Evolutionary conservation across 2,797 vertebrate genomes (phyloP).

Genomic region (Xenentodon cancila): DNA sequence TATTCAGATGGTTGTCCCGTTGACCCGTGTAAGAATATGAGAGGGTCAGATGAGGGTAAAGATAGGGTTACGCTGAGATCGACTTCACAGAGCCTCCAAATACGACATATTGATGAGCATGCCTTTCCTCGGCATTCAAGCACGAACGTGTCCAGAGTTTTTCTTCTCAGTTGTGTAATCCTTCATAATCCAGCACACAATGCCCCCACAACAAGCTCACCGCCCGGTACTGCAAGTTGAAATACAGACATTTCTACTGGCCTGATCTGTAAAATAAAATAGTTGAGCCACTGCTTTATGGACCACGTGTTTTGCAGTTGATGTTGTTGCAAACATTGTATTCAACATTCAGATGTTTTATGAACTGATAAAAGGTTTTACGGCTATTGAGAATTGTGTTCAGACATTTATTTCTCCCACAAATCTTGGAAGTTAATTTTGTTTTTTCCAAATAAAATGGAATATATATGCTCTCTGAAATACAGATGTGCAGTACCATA

Average conservation of each 20-base stretch:
- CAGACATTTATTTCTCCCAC: too few relatives aligned
- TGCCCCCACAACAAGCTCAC: background rate
- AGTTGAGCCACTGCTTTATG: too few relatives aligned
- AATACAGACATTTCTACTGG: background rate
- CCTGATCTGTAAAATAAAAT: too few relatives aligned
- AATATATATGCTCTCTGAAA: too few relatives aligned
- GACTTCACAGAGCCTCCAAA: constrained; percentile 40
- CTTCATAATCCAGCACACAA: constrained; percentile 33
- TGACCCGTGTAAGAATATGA: constrained; percentile 57
- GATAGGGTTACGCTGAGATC: constrained; percentile 59
- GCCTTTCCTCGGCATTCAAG: constrained; percentile 24
- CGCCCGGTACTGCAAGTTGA: background rate
- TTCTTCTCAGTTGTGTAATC: constrained; percentile 25
- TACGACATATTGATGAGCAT: constrained; percentile 64
- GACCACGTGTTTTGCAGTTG: too few relatives aligned
- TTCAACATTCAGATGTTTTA: too few relatives aligned
- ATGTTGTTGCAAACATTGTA: too few relatives aligned
- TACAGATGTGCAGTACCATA: too few relatives aligned
- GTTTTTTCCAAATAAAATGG: too few relatives aligned
- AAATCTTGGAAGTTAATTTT: too few relatives aligned
- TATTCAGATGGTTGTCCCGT: constrained; percentile 44
- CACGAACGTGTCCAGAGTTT: constrained; percentile 23
- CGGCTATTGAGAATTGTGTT: too few relatives aligned
- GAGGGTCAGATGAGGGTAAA: constrained; percentile 50
- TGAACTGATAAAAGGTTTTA: too few relatives aligned